Evolutionary conservation across 2,797 vertebrate species (phyloP), one percentile per base, ranked within the genome.

Genomic region (Margarornis squamiger): DNA sequence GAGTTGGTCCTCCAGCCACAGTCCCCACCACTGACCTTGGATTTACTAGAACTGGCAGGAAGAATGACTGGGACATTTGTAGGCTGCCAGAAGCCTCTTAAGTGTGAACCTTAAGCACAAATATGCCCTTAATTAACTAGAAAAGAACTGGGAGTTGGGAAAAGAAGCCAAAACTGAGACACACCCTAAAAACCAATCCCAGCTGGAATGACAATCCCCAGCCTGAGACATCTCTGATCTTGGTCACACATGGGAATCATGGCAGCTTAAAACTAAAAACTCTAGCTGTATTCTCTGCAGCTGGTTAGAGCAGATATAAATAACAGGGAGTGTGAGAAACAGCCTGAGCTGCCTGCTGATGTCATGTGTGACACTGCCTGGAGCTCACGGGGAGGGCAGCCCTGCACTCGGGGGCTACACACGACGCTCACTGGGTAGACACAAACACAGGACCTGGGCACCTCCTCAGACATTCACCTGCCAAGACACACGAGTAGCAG

Each of bases 101-200:
- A 89, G 66, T 54, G 90, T 74, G 74, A 92, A 76, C 57, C 68
- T 93, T 17, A 89, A 66, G 73, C 73, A 92, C 80, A 93, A 94
- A 88, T 95, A 92, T 88, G 95, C 79, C 79, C 58, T 93, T 93
- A 92, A 95, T 95, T 97, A 95, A 94, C 80, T 58, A 87, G 86
- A 79, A 95, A 91, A 92, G 80, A 93, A 80, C 77, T 75, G 66
- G 46, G 90, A 93, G 85, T 75, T 86, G 76, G 73, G 77, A 89
- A 89, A 85, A 87, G 90, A 89, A 95, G 88, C 80, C 86, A 90
- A 95, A 96, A 92, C 38, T 65, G 77, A 93, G 95, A 88, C 95
- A 88, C 88, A 72, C 94, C 95, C 94, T 95, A 72, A 91, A 95
- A 90, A 78, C 16, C 77, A 96, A 94, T 96, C 86, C 91, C 88